Base-by-base conservation (phyloP, 2,888 invertebrate genomes). In the Drosophila peninsularis region DNA sequence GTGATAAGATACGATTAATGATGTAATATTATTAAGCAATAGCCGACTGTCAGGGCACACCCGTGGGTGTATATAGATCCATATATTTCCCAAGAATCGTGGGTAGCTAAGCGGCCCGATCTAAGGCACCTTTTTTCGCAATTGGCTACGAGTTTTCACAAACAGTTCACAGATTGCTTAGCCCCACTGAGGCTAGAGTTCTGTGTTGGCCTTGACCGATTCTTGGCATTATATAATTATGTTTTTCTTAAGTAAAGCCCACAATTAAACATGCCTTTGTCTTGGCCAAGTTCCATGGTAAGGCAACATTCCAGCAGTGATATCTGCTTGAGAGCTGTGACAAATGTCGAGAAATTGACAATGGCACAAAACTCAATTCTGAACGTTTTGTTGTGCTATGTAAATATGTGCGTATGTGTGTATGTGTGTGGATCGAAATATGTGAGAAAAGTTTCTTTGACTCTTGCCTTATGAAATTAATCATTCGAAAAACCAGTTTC, bases 401-500 rank as follows among this genome's bases (percentile, higher is more conserved):
- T 45, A 55, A 71, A 70, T 39, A 42, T 14, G 14, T 21, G 13
- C 11, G 21, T 30, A n/a, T 30, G 5, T 60, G 50, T 50, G 1
- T 30, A 21, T n/a, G 36, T 36, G 24, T 17, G 36, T 32, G 17
- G 37, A 21, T 71, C 42, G 50, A 53, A 37, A 57, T 21, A 67
- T 45, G 47, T 72, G 75, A 68, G 87, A 74, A 81, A 65, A 58
- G 61, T 84, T 65, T 84, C 70, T 78, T 80, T 63, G 53, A 70
- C 42, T 68, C 44, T 70, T 60, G 60, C 49, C 42, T 78, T 88
- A 80, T 88, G 75, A 86, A 75, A 85, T 85, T 85, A 88, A 88
- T 85, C 89, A 88, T 86, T 66, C 53, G 50, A 61, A 71, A 82
- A 85, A 85, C 85, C 88, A 75, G 85, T 85, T 85, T 80, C 70